Evolutionary conservation across 2,797 vertebrate species (phyloP).

Genomic region (Lindbergichthys nudifrons): DNA sequence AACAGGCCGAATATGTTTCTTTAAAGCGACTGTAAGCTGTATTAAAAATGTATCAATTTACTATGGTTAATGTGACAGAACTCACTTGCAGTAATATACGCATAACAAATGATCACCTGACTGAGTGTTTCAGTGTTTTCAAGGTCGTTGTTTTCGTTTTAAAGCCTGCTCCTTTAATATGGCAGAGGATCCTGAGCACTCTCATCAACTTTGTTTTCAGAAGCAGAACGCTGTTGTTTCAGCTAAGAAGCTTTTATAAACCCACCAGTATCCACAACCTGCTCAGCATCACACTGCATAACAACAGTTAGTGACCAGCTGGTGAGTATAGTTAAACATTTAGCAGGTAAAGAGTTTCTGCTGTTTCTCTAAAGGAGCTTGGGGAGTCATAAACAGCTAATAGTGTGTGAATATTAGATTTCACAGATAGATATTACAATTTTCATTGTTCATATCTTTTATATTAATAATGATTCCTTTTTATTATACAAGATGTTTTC

Average conservation of each 20-base stretch:
- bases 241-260: neutral
- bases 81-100: neutral
- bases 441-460: neutral
- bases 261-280: neutral
- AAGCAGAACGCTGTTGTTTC: neutral
- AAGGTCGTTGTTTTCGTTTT: neutral
- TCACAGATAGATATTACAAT: too few relatives aligned
- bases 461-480: neutral
- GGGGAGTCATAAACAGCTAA: neutral
- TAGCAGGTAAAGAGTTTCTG: neutral
- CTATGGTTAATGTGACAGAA: neutral
- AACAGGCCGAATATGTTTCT: neutral
- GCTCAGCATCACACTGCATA: neutral
- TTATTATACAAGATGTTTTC: neutral
- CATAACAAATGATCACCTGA: neutral
- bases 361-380: neutral
- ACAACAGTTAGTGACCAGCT: too few relatives aligned
- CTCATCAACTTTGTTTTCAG: neutral
- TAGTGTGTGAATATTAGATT: too few relatives aligned
- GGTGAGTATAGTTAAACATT: neutral
- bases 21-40: slow-evolving; percentile 11
- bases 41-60: neutral
- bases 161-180: neutral
- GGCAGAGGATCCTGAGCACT: neutral
- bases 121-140: neutral